Evolutionary conservation across 1,140 invertebrate species (phyloP), one percentile per base, ranked within the genome.

Genomic region (Pseudoatta argentina): DNA sequence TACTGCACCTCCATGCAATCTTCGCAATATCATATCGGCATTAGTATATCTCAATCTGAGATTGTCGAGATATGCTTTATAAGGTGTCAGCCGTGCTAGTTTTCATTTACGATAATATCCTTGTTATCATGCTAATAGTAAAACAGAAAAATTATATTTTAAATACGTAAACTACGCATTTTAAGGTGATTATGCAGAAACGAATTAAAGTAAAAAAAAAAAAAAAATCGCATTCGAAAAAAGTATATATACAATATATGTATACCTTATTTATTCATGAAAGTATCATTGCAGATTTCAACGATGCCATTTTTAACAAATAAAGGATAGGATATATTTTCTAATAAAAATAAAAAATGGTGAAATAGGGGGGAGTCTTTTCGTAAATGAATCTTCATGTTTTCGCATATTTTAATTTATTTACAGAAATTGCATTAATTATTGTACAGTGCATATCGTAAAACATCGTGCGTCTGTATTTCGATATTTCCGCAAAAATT

Each of bases 21-120:
- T 57, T 48, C n/a, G 69, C 69, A 61, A 75, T 83, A 83, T 73
- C 79, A 24, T 73, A 83, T 75, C 69, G 39, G 18, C 16, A 83
- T 75, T 75, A 51, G 24, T 75, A 61, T 83, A 61, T 83, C 44
- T 83, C 48, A 30, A 73, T 34, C 14, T 69, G 39, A 51, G 57
- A 73, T 73, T 44, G 55, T 51, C 1, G 39, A 21, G 57, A 51
- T 57, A 55, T 24, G 12, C 18, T 61, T 34, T 61, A 61, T 30
- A 83, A 75, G 79, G 18, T 83, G 67, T 72, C 69, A 24, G 57
- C 27, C 14, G 8, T n/a, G 21, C 34, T 39, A 21, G 3, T 73
- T 82, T 18, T 64, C 44, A 48, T 66, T 78, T 78, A 78, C 18
- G 61, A 12, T 18, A 66, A 51, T 66, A 6, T 3, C 5, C 44